Conservation (phyloP, 2,888 invertebrate species). For the Lamellibrachia satsuma region DNA sequence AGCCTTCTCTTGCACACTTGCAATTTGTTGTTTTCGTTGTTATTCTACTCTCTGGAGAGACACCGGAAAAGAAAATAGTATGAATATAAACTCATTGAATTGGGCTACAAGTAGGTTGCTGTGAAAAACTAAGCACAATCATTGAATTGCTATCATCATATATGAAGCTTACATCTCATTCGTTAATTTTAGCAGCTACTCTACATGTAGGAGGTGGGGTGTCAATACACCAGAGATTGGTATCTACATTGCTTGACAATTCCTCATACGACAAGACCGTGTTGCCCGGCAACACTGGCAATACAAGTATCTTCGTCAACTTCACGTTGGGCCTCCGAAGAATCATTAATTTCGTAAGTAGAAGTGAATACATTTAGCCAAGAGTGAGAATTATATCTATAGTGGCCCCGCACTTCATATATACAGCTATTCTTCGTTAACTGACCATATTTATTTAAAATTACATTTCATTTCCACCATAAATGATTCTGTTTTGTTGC, state of each 20-base stretch:
- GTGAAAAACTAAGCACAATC: neutral
- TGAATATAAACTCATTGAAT: no score
- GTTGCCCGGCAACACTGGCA: neutral
- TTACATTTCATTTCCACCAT: neutral
- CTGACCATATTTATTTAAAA: neutral
- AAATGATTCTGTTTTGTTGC: no score
- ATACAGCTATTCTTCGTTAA: neutral
- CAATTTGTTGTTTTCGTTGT: no score
- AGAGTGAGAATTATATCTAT: neutral
- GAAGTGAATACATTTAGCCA: neutral
- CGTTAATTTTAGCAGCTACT: neutral
- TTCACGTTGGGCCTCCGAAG: neutral
- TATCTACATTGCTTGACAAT: neutral
- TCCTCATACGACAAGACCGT: neutral
- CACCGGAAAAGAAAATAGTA: no score
- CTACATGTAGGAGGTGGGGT: neutral
- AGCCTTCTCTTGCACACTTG: neutral
- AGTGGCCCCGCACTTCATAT: neutral
- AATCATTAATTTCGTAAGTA: constrained; percentile 1
- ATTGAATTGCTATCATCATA: neutral
- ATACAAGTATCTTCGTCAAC: neutral
- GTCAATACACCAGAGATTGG: neutral
- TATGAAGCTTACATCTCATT: neutral
- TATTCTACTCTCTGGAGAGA: no score
- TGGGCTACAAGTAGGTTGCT: no score